Percentiles rank a stretch among this genome's conserved stretches.
phyloP scores from a whole-genome alignment of 1,140 invertebrate species.

The Danaus plexippus region DNA sequence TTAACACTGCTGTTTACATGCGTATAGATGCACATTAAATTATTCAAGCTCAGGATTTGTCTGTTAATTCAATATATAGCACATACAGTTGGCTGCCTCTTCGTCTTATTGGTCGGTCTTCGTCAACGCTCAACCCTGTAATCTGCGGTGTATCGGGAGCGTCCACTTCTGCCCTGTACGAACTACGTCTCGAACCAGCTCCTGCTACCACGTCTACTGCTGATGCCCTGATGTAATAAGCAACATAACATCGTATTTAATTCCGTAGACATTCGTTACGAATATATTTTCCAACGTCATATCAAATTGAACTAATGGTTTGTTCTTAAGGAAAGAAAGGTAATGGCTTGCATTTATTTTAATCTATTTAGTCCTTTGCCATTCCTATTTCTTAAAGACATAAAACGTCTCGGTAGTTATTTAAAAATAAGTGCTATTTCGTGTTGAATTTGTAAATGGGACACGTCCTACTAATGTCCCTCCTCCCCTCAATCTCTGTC shows the following conservation, averaged over 20 bases:
- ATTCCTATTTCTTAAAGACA: too few species aligned
- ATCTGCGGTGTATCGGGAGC: slow-evolving; percentile 56
- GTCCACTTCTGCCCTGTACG: slow-evolving; percentile 76
- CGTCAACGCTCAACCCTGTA: slow-evolving; percentile 76
- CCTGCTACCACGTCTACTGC: slow-evolving; percentile 83
- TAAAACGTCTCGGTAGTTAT: slow-evolving; percentile 2
- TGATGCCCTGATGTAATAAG: slow-evolving; percentile 73
- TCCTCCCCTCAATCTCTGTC: slow-evolving; percentile 12
- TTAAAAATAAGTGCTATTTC: slow-evolving; percentile 18
- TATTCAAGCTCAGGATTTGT: too few species aligned
- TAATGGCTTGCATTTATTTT: too few species aligned
- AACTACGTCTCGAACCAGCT: slow-evolving; percentile 75
- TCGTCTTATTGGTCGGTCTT: slow-evolving; percentile 80
- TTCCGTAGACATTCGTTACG: too few species aligned
- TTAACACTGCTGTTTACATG: too few species aligned
- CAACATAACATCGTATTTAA: too few species aligned
- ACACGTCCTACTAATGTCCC: slow-evolving; percentile 19
- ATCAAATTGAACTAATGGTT: too few species aligned
- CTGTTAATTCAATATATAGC: background rate
- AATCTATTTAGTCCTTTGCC: too few species aligned
- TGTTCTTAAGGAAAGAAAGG: too few species aligned
- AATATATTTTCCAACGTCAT: too few species aligned
- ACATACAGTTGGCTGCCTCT: slow-evolving; percentile 86
- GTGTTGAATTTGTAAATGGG: slow-evolving; percentile 19
- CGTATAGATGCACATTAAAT: too few species aligned